Percentiles rank a stretch among this genome's conserved stretches.
phyloP scores from a whole-genome alignment of 2,113 vertebrate genomes.

The Narcine bancroftii region DNA sequence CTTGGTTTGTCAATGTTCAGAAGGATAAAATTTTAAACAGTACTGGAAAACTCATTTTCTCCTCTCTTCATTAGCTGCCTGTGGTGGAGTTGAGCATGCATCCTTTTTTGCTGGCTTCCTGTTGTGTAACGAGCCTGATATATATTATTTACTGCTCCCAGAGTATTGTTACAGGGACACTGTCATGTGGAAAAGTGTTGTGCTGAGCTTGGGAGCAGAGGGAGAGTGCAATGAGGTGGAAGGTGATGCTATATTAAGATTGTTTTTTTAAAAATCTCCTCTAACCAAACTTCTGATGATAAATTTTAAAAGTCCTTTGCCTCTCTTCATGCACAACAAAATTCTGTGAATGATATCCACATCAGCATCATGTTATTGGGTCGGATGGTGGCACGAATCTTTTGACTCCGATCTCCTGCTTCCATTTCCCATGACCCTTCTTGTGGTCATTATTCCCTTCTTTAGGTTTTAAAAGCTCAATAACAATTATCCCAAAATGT shows the following conservation, averaged over 20 bases:
- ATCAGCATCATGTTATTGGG: neutral
- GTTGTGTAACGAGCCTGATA: conserved; percentile 27
- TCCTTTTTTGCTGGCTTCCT: conserved; percentile 31
- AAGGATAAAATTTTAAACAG: neutral
- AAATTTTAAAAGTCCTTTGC: neutral
- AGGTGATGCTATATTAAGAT: conserved; percentile 26
- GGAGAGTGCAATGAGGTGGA: conserved; percentile 12
- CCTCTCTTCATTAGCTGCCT: conserved; percentile 24
- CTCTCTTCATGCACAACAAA: neutral
- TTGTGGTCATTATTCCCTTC: neutral
- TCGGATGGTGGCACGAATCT: neutral
- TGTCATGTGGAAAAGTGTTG: conserved; percentile 27
- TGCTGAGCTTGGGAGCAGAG: conserved; percentile 16
- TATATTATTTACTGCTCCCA: conserved; percentile 33
- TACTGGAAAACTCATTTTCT: neutral
- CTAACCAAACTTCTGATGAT: neutral
- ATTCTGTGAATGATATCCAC: neutral
- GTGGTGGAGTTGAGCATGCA: conserved; percentile 18
- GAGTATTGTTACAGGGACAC: conserved; percentile 21
- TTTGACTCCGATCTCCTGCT: neutral
- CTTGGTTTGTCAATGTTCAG: neutral
- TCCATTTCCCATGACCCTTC: neutral
- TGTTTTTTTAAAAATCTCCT: neutral
- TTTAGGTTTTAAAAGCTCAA: neutral
- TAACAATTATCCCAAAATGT: neutral